Percentiles rank a stretch among this genome's conserved stretches.
phyloP scores from a whole-genome alignment of 1,140 invertebrate species.

The Trachymyrmex septentrionalis region DNA sequence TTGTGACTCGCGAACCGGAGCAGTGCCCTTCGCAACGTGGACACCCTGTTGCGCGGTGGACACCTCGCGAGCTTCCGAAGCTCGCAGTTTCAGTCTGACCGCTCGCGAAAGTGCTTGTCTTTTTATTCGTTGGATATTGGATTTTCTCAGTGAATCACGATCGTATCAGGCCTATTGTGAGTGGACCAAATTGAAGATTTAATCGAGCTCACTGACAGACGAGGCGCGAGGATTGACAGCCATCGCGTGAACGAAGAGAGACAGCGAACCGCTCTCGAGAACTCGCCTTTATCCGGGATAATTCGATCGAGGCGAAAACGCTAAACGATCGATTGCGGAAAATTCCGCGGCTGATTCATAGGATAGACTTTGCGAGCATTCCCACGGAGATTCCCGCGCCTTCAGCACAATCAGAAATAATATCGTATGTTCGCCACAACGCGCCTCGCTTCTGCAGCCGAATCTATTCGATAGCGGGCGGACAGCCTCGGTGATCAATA shows the following conservation, averaged over 20 bases:
- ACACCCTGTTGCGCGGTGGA: neutral
- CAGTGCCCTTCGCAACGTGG: slow-evolving; percentile 18
- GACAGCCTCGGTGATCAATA: slow-evolving; percentile 51
- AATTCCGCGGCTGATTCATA: slow-evolving; percentile 9
- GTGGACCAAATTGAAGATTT: neutral
- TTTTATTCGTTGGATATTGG: neutral
- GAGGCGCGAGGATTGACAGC: neutral
- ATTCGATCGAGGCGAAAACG: neutral
- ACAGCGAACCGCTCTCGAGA: neutral
- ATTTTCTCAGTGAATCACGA: neutral
- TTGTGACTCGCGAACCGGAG: slow-evolving; percentile 24
- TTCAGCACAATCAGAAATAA: neutral
- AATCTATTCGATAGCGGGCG: slow-evolving; percentile 14
- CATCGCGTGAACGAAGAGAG: slow-evolving; percentile 11
- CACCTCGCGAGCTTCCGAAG: slow-evolving; percentile 2
- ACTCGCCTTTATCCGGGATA: neutral
- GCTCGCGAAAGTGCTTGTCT: slow-evolving; percentile 22
- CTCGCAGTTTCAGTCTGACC: neutral
- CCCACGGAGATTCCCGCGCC: neutral
- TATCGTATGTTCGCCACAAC: neutral
- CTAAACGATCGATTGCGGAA: neutral
- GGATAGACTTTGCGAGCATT: neutral
- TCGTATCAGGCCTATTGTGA: neutral
- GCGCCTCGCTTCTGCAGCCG: neutral
- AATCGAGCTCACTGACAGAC: neutral